Evolutionary conservation across 2,113 vertebrate genomes (phyloP).

Genomic region (Onychostoma macrolepis): DNA sequence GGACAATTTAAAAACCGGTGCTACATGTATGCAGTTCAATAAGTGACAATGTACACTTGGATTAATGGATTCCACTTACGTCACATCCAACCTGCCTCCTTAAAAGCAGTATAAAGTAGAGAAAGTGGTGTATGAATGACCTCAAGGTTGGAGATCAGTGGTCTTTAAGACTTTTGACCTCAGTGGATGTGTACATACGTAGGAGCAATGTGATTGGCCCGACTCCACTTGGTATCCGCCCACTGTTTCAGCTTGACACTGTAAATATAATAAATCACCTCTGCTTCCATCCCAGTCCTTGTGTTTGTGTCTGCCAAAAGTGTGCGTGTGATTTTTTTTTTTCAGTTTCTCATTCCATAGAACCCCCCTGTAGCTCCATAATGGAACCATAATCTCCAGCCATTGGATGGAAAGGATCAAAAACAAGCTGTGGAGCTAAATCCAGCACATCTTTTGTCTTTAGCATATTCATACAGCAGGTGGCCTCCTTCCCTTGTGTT

Average conservation of each 20-base stretch:
- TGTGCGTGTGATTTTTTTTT: constrained; percentile 26
- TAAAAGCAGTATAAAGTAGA: background rate
- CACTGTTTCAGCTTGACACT: constrained; percentile 34
- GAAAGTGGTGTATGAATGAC: background rate
- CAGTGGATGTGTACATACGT: background rate
- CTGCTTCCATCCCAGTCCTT: constrained; percentile 16
- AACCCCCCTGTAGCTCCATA: constrained; percentile 6
- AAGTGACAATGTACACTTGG: background rate
- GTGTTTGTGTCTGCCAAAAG: background rate
- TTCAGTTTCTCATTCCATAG: background rate
- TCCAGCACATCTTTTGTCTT: constrained; percentile 20
- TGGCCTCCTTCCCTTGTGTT: constrained; percentile 21
- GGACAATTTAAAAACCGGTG: background rate
- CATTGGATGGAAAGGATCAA: background rate
- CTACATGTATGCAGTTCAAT: constrained; percentile 14
- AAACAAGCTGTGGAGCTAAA: background rate
- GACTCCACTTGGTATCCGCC: constrained; percentile 8
- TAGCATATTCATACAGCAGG: constrained; percentile 40
- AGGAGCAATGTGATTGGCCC: constrained; percentile 21
- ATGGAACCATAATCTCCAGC: constrained; percentile 4
- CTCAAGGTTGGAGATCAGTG: background rate
- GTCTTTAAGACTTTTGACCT: background rate
- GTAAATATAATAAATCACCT: constrained; percentile 52
- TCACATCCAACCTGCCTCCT: background rate
- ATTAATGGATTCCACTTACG: background rate